Percentiles rank a stretch among this genome's conserved stretches.
These are phyloP conservation scores for Okapia johnstoni DNA, from an alignment of 2,113 vertebrate genomes.

Conservation along the genomic window DNA sequence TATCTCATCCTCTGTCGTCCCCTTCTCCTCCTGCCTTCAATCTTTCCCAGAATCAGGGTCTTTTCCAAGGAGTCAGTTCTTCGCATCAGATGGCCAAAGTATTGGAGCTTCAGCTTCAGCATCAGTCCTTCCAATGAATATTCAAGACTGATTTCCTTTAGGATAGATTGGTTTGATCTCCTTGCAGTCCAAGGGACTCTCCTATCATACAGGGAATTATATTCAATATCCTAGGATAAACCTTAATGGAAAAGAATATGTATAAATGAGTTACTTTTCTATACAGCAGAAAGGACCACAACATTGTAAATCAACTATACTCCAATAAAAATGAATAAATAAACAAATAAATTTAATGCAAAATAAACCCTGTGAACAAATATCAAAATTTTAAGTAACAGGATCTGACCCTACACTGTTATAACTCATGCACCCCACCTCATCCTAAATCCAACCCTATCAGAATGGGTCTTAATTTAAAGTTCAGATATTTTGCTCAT, in stretches of 20 bases:
- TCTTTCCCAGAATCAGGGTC: not conserved
- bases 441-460: not conserved
- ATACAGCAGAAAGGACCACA: not conserved
- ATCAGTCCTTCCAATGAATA: not conserved
- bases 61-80: not conserved
- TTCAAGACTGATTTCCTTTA: not conserved
- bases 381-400: not conserved
- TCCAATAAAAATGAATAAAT: not conserved
- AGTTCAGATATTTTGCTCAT: not conserved
- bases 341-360: not conserved
- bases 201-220: not conserved
- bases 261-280: not conserved
- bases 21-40: not conserved
- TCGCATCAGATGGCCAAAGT: not conserved
- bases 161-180: not conserved
- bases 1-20: not conserved
- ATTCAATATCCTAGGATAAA: not conserved
- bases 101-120: not conserved
- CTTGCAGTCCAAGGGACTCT: not conserved
- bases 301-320: not conserved
- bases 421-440: fast-evolving
- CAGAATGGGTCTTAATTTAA: not conserved
- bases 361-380: not conserved
- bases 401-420: not conserved
- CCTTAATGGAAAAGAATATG: not conserved